Percentiles rank a stretch among this genome's conserved stretches.
Conservation (phyloP, 2,888 invertebrate species). For the Melolontha melolontha region DNA sequence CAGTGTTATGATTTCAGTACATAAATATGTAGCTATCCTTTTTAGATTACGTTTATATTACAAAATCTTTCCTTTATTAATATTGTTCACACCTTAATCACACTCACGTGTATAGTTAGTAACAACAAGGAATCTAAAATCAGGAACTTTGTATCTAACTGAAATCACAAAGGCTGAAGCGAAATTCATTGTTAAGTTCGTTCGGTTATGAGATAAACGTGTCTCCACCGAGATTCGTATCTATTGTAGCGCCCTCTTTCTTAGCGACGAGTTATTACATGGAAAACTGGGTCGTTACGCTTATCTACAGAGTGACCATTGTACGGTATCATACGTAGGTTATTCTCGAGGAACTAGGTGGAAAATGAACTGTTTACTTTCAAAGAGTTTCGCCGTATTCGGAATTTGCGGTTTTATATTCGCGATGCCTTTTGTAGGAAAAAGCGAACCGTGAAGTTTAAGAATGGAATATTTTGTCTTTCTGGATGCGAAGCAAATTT, state of each 20-base stretch:
- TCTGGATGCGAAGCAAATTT: too few relatives aligned
- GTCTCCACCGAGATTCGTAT: slow-evolving; percentile 5
- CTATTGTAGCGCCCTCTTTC: slow-evolving; percentile 10
- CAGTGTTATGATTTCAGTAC: too few relatives aligned
- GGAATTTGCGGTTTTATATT: slow-evolving; percentile 5
- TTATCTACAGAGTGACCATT: slow-evolving; percentile 31
- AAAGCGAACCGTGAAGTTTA: neutral
- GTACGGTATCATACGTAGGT: slow-evolving; percentile 7
- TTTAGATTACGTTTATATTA: too few relatives aligned
- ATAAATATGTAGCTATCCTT: too few relatives aligned
- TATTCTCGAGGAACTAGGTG: too few relatives aligned
- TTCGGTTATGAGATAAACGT: slow-evolving; percentile 12
- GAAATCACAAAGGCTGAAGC: slow-evolving; percentile 6
- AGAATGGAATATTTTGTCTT: too few relatives aligned
- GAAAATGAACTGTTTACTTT: slow-evolving; percentile 2
- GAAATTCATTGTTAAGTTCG: slow-evolving; percentile 16
- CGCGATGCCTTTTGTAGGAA: neutral
- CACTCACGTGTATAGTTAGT: too few relatives aligned
- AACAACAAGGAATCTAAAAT: too few relatives aligned
- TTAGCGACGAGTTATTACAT: slow-evolving; percentile 27
- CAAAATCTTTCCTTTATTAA: too few relatives aligned
- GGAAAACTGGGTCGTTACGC: slow-evolving; percentile 33
- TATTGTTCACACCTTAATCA: too few relatives aligned
- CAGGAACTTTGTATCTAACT: neutral
- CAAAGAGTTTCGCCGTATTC: neutral